phyloP scores from a whole-genome alignment of 2,888 invertebrate genomes.

The Agrotis segetum region DNA sequence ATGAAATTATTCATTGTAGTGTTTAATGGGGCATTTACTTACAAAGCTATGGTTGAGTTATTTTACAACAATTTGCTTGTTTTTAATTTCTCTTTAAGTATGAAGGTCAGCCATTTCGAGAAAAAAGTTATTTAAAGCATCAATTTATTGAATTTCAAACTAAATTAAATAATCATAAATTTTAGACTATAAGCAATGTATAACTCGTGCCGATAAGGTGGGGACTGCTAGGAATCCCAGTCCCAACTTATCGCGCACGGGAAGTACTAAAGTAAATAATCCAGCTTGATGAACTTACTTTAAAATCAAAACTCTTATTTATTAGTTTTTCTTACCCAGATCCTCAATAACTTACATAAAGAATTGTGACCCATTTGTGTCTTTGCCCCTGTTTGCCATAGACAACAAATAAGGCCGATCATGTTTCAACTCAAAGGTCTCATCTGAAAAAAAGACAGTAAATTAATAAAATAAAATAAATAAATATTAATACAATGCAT shows the following conservation, averaged over 20 bases:
- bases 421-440: constrained; percentile 97
- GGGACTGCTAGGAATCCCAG: too few species aligned
- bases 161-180: too few species aligned
- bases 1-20: background rate
- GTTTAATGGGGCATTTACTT: constrained; percentile 1
- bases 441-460: constrained; percentile 93
- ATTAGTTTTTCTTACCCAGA: constrained; percentile 70
- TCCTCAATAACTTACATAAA: constrained; percentile 96
- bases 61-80: constrained; percentile 6
- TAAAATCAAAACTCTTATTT: background rate
- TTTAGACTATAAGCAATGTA: too few species aligned
- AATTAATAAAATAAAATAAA: too few species aligned
- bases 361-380: constrained; percentile 99
- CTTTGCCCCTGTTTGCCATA: constrained; percentile 99
- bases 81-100: background rate
- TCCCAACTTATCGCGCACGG: too few species aligned
- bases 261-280: background rate
- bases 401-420: constrained; percentile 97
- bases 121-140: background rate
- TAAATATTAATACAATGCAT: too few species aligned
- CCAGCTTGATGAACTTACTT: background rate
- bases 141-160: background rate
- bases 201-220: too few species aligned
- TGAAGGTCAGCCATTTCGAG: background rate
- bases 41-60: background rate